phyloP scores from a whole-genome alignment of 2,797 vertebrate species.

The Carapus acus region DNA sequence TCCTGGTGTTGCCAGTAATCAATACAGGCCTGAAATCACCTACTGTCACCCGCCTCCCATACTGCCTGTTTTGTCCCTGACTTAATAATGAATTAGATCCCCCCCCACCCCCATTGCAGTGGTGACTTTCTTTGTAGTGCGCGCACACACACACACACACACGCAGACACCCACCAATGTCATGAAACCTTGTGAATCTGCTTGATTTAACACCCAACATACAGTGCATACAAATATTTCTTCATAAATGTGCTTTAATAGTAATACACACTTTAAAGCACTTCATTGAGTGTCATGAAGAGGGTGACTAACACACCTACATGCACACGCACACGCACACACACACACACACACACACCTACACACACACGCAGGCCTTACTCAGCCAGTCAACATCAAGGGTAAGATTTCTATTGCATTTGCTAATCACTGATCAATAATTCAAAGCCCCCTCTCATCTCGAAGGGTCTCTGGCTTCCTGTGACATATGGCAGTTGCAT shows the following conservation, averaged over 20 bases:
- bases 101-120: constrained; percentile 60
- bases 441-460: constrained; percentile 84
- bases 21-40: constrained; percentile 96
- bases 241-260: constrained; percentile 8
- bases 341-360: too few species aligned
- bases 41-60: constrained; percentile 85
- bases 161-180: constrained; percentile 50
- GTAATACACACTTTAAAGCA: constrained; percentile 5
- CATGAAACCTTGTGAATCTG: too few species aligned
- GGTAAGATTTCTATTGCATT: constrained; percentile 98
- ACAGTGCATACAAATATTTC: background rate
- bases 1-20: constrained; percentile 97
- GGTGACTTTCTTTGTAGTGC: constrained; percentile 56
- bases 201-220: constrained; percentile 1
- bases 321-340: too few species aligned
- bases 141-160: constrained; percentile 46
- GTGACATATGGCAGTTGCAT: constrained; percentile 83
- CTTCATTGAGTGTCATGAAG: constrained; percentile 14
- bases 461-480: constrained; percentile 85
- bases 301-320: constrained; percentile 5
- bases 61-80: constrained; percentile 95
- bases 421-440: constrained; percentile 99
- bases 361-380: constrained; percentile 23
- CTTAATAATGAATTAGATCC: constrained; percentile 92
- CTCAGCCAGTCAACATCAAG: constrained; percentile 75